These are phyloP conservation scores for Meloe dianella DNA, from an alignment of 2,888 invertebrate genomes.

Conservation along the genomic window DNA sequence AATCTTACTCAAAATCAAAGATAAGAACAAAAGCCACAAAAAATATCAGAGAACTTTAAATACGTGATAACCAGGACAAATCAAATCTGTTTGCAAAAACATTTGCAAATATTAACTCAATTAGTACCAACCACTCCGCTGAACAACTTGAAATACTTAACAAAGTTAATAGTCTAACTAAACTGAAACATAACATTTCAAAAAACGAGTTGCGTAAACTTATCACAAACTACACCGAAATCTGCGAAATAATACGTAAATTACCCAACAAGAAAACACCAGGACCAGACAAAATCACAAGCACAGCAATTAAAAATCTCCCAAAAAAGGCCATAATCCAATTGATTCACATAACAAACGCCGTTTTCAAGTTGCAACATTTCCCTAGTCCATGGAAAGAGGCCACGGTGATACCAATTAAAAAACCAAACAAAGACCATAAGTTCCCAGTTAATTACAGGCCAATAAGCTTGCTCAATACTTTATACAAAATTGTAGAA, in stretches of 20 bases:
- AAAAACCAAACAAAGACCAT: neutral
- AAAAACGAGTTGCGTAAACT: neutral
- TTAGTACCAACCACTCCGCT: too few relatives aligned
- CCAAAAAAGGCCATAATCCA: neutral
- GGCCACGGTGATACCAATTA: neutral
- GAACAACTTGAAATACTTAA: too few relatives aligned
- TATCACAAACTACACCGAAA: neutral
- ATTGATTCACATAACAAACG: neutral
- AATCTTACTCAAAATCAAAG: too few relatives aligned
- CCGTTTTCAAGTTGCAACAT: neutral
- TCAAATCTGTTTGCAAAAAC: too few relatives aligned
- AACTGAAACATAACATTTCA: too few relatives aligned
- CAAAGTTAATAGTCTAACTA: too few relatives aligned
- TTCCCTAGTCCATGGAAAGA: neutral
- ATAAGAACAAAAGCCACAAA: too few relatives aligned
- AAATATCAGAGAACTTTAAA: too few relatives aligned
- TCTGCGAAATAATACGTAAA: neutral
- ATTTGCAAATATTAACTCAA: too few relatives aligned
- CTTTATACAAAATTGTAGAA: neutral
- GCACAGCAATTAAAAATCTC: neutral
- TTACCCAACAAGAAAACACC: neutral
- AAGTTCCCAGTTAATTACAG: neutral
- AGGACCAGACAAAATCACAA: neutral
- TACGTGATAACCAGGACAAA: too few relatives aligned
- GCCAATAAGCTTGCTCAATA: neutral